These are phyloP conservation scores for Lamellibrachia luymesi DNA, from an alignment of 1,140 invertebrate genomes.

Conservation along the genomic window DNA sequence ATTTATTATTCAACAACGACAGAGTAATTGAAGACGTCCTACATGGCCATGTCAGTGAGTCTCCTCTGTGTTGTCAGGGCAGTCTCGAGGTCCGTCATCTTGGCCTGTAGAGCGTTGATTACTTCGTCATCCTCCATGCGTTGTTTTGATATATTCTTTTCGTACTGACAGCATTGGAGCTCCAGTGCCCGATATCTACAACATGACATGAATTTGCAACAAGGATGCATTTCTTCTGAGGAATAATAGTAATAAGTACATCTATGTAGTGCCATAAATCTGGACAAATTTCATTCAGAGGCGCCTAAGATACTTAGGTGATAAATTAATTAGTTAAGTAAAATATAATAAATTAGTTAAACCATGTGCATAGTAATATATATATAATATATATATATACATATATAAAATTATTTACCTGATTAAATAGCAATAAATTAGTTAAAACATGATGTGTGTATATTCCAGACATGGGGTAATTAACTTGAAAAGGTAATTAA, in stretches of 20 bases:
- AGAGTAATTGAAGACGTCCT: neutral
- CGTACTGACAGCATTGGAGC: neutral
- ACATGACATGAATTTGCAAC: neutral
- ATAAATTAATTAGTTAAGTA: no score
- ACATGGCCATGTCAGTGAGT: neutral
- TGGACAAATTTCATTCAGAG: no score
- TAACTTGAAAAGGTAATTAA: no score
- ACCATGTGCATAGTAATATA: no score
- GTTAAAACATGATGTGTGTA: no score
- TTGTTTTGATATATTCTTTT: slow-evolving; percentile 12
- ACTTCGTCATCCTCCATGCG: neutral
- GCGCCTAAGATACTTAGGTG: no score
- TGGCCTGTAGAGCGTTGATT: neutral
- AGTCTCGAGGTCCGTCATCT: neutral
- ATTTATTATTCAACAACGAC: neutral
- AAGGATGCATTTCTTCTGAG: neutral
- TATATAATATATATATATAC: no score
- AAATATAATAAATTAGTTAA: no score
- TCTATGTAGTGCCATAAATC: neutral
- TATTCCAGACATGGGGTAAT: no score
- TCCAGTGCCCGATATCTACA: neutral
- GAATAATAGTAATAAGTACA: neutral
- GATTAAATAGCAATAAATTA: no score
- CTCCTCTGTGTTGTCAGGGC: neutral
- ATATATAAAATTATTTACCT: no score